Evolutionary conservation across 1,140 invertebrate species (phyloP), one percentile per base, ranked within the genome.

Genomic region (Probaryconus sp.): DNA sequence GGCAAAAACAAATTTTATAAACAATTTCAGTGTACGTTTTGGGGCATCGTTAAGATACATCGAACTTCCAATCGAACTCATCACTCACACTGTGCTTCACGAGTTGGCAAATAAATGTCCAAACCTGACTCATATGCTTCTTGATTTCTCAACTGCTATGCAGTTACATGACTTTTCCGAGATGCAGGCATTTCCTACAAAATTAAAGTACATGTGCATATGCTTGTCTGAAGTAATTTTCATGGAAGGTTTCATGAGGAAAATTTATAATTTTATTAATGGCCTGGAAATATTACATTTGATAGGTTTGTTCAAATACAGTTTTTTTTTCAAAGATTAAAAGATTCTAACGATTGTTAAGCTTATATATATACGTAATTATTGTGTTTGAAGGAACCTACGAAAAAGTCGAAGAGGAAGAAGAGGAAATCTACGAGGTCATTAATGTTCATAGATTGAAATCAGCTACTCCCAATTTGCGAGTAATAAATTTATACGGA

Each of bases 191-290:
- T 99, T 99, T 88, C 98, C 98, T 7, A 98, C 97, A n/a, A 99
- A 99, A 84, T 88, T 99, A 3, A 92, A 93, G 18, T 98, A 97
- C 80, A 92, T 99, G 88, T 99, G 97, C 84, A 96, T 99, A 78
- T 99, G 98, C 79, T 88, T 99, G 0, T 99, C 97, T 0, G 98
- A 99, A 86, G 98, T 99, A 38, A 99, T 99, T 82, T 99, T 99
- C 87, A 97, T 99, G 94, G 98, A 99, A 87, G 98, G 98, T n/a
- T 99, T 99, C 83, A 99, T 99, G 97, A 89, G 98, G 61, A 98
- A 99, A 88, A 99, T 99, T 69, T 99, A 99, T 85, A 99, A 99
- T 83, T 99, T 99, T 82, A 98, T 99, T 79, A 99, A 99, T 68
- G 98, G 98, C 5, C 84, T 99, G n/a, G 97, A 99, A 90, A 96